These are phyloP conservation scores for Phytoseiulus persimilis DNA, from an alignment of 2,888 invertebrate species.

Conservation along the genomic window DNA sequence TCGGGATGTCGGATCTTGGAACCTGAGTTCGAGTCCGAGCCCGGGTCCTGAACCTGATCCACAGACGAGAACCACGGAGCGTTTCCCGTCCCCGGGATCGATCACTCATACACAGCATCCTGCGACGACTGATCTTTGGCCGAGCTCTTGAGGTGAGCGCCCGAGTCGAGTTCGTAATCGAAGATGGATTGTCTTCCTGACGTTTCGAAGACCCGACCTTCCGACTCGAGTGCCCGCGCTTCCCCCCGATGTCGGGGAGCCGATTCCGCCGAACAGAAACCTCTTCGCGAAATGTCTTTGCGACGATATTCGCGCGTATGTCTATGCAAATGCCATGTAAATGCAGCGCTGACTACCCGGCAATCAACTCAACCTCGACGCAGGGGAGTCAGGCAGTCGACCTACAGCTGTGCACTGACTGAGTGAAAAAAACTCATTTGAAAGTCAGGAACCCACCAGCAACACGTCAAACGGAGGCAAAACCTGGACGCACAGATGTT, in stretches of 20 bases:
- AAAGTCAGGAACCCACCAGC: background rate
- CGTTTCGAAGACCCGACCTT: background rate
- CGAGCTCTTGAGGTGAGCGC: background rate
- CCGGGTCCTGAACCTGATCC: no score
- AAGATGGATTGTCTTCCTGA: no score
- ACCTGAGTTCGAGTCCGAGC: no score
- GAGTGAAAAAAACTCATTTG: background rate
- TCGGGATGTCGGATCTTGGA: no score
- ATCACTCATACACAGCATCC: no score
- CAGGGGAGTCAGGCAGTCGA: background rate
- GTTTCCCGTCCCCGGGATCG: no score
- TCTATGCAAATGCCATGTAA: background rate
- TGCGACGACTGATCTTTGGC: no score
- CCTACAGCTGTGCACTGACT: background rate
- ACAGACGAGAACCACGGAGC: no score
- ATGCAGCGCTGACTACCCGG: background rate
- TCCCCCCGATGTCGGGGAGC: background rate
- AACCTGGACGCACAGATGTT: background rate
- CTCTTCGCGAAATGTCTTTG: background rate
- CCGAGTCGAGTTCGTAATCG: background rate
- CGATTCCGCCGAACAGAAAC: background rate
- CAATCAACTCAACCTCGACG: background rate
- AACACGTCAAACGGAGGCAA: background rate
- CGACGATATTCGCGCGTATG: background rate
- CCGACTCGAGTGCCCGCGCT: background rate